phyloP scores from a whole-genome alignment of 2,797 vertebrate species.

The Neosalanx taihuensis region DNA sequence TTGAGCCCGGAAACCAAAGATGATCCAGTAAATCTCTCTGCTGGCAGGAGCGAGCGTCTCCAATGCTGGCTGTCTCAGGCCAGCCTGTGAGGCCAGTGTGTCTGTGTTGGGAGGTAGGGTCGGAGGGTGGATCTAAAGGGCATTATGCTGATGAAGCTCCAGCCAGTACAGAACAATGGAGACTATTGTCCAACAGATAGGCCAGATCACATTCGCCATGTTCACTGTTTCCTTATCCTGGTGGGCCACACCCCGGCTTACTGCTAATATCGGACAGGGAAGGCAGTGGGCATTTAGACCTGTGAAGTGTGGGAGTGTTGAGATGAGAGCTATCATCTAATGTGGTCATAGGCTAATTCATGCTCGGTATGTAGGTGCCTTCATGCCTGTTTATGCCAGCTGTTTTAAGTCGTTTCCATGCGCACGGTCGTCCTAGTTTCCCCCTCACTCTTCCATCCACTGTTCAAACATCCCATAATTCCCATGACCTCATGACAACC shows the following conservation, averaged over 20 bases:
- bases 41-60: slow-evolving; percentile 17
- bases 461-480: slow-evolving; percentile 59
- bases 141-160: slow-evolving; percentile 64
- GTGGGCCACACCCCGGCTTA: slow-evolving; percentile 52
- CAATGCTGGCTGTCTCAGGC: slow-evolving; percentile 2
- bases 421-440: slow-evolving; percentile 10
- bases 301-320: slow-evolving; percentile 5
- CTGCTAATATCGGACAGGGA: no score
- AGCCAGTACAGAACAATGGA: slow-evolving; percentile 58
- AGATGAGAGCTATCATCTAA: not conserved
- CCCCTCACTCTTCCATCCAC: slow-evolving; percentile 33
- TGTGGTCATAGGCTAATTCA: not conserved
- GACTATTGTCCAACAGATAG: slow-evolving; percentile 63
- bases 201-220: slow-evolving; percentile 66
- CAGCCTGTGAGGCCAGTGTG: slow-evolving; percentile 19
- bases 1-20: no score
- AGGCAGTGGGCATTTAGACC: not conserved
- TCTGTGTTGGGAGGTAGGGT: slow-evolving; percentile 12
- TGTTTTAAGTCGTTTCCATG: slow-evolving; percentile 17
- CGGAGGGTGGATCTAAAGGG: slow-evolving; percentile 52
- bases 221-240: slow-evolving; percentile 56
- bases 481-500: slow-evolving; percentile 62
- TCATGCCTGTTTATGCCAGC: slow-evolving; percentile 27
- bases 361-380: not conserved
- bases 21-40: slow-evolving; percentile 8